Evolutionary conservation across 2,888 invertebrate species (phyloP).

Genomic region (Rapana venosa): DNA sequence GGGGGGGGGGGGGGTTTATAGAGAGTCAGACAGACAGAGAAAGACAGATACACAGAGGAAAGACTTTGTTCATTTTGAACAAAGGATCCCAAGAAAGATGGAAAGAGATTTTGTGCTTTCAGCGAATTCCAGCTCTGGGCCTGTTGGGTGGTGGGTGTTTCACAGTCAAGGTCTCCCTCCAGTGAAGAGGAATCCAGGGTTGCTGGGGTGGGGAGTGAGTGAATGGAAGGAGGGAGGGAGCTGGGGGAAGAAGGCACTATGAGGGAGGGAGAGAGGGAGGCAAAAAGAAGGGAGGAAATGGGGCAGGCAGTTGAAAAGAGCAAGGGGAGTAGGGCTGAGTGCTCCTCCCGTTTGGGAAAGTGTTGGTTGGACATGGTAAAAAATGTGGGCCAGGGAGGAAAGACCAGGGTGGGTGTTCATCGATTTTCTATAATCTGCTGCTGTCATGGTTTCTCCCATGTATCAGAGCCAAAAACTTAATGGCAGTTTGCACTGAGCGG

Average conservation of each 20-base stretch:
- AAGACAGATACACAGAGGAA: neutral
- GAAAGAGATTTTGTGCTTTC: neutral
- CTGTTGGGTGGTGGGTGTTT: neutral
- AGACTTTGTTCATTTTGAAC: neutral
- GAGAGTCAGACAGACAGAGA: neutral
- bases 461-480: neutral
- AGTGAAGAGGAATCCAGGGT: neutral
- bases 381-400: neutral
- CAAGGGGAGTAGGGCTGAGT: neutral
- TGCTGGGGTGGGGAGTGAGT: neutral
- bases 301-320: conserved; percentile 12
- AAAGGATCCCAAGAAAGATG: neutral
- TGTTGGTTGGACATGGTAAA: neutral
- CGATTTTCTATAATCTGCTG: neutral
- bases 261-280: neutral
- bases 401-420: neutral
- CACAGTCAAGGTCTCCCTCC: conserved; percentile 10
- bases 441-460: neutral
- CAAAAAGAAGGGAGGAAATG: neutral
- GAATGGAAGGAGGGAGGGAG: neutral
- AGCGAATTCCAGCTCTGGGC: neutral
- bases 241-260: neutral
- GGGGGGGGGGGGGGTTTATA: too few species aligned
- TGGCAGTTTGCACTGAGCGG: neutral
- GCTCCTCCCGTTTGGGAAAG: neutral